Evolutionary conservation across 2,888 invertebrate species (phyloP), one percentile per base, ranked within the genome.

Genomic region (Orthosia cruda): DNA sequence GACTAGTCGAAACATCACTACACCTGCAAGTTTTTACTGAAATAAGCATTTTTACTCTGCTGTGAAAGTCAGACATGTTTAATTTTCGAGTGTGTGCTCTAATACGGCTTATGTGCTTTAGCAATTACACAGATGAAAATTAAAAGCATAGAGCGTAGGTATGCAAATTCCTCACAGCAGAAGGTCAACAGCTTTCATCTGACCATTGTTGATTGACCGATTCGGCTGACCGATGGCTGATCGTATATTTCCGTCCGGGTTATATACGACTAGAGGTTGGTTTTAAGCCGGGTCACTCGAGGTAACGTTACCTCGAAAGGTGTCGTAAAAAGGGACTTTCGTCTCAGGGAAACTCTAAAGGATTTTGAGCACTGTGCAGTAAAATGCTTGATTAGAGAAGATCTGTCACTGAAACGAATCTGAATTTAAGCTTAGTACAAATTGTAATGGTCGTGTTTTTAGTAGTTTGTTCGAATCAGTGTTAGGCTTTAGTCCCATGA

Each of bases 171-270:
- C 13, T 55, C 7, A 2, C 16, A 18, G 7, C 52, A 18, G 13
- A 40, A 55, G 26, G 57, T n/a, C 50, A 18, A 52, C 15, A n/a
- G 64, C 23, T 52, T 68, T 55, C 18, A n/a, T 3, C 32, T 50
- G 54, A 55, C 26, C 40, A 59, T 69, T 59, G 78, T 54, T 78
- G 78, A 64, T 70, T 26, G 58, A 40, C 47, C 52, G 63, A 63
- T 45, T 20, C 16, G 18, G 20, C 58, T 55, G 40, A 64, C 54
- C 50, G 32, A 58, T 49, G 63, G 45, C 64, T 63, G 58, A 58
- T 58, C 64, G 65, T 75, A 58, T 58, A 47, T 75, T 58, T 64
- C 45, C 76, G 49, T n/a, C 75, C 18, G 9, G 18, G 63, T 63
- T 26, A 49, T 49, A 15, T 74, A 45, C 16, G n/a, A 32, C 59